Conservation (phyloP, 2,888 invertebrate species). For the Ophioninae sp. region DNA sequence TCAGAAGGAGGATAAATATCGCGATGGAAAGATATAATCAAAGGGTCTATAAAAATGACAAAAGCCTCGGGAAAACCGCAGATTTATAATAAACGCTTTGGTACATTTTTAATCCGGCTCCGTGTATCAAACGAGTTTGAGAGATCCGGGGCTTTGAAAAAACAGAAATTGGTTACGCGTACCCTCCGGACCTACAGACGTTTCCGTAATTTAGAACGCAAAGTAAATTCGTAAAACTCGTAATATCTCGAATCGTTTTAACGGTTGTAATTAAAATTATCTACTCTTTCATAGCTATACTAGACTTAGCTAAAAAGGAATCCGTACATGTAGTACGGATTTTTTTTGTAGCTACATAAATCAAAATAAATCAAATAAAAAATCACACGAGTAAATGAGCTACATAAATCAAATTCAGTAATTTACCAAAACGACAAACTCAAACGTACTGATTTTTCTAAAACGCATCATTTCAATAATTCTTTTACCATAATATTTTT, state of each 20-base stretch:
- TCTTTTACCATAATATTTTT: no score
- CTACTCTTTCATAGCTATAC: background rate
- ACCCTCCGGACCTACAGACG: slow-evolving; percentile 48
- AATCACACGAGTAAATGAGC: no score
- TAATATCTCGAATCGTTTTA: slow-evolving; percentile 34
- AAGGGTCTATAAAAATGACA: slow-evolving; percentile 1
- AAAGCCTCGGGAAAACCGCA: background rate
- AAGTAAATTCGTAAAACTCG: slow-evolving; percentile 49
- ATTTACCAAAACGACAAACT: no score
- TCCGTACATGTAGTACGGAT: no score
- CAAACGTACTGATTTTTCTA: no score
- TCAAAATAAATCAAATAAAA: no score
- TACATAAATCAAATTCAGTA: background rate
- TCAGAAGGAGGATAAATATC: background rate
- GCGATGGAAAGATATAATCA: background rate
- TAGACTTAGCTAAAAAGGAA: slow-evolving; percentile 15
- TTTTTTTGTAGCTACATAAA: no score
- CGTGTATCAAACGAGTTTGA: background rate
- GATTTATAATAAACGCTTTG: slow-evolving; percentile 5
- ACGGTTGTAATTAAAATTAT: slow-evolving; percentile 19
- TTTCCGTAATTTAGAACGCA: slow-evolving; percentile 16
- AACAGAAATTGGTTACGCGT: slow-evolving; percentile 53
- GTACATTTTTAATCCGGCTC: background rate
- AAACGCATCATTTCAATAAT: no score
- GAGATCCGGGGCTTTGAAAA: slow-evolving; percentile 21